These are phyloP conservation scores for Danaus chrysippus DNA, from an alignment of 2,888 invertebrate species.

Conservation along the genomic window DNA sequence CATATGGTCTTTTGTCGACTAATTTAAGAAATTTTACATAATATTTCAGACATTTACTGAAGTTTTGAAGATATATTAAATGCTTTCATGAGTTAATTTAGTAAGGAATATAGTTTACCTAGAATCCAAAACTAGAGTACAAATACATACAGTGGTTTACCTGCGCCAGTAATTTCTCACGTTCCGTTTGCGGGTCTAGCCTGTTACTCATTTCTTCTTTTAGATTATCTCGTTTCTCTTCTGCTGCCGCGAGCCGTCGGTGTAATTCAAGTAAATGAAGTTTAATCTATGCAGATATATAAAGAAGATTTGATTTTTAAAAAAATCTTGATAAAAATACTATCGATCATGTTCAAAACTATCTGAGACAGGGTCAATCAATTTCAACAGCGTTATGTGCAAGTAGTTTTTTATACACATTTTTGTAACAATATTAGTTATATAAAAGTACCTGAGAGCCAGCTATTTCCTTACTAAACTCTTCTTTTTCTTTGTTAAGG, in stretches of 20 bases:
- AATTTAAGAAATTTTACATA: too few species aligned
- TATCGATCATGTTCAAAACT: too few species aligned
- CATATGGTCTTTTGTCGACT: too few species aligned
- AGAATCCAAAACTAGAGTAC: too few species aligned
- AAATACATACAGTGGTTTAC: slow-evolving; percentile 60
- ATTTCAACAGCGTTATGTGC: not conserved
- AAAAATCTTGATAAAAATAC: too few species aligned
- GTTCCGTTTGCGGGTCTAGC: slow-evolving; percentile 87
- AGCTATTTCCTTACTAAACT: slow-evolving; percentile 83
- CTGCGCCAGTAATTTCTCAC: slow-evolving; percentile 85
- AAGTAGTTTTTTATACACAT: not conserved
- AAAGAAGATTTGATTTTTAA: not conserved
- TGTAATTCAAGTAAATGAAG: slow-evolving; percentile 65
- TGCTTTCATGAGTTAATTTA: not conserved
- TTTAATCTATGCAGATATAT: slow-evolving; percentile 52
- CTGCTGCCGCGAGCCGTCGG: slow-evolving; percentile 54
- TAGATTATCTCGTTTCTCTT: slow-evolving; percentile 80
- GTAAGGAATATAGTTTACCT: not conserved
- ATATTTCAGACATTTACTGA: too few species aligned
- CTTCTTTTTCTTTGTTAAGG: slow-evolving; percentile 81
- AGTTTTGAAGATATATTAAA: not conserved
- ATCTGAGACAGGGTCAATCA: too few species aligned
- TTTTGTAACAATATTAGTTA: not conserved
- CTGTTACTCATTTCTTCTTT: slow-evolving; percentile 83
- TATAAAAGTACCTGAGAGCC: slow-evolving; percentile 73